Base-by-base conservation (phyloP, 2,113 vertebrate genomes). In the Ariopsis seemanni region DNA sequence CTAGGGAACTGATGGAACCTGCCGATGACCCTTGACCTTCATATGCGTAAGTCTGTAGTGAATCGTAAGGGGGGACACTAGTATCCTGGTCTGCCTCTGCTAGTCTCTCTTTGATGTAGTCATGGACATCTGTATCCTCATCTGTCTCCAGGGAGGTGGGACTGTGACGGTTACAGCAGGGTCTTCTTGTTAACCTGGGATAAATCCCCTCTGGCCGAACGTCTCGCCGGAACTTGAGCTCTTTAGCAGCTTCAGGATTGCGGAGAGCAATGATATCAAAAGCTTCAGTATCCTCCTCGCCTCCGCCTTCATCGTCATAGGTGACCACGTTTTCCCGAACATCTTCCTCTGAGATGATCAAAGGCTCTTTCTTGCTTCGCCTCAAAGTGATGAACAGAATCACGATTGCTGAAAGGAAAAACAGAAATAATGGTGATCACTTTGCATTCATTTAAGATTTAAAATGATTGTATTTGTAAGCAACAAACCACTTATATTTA, bases 221-320 rank as follows among this genome's bases (percentile, higher is more conserved):
- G 88, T 99, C 98, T 84, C 97, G 93, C 2, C 98, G 93, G 90
- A 97, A 97, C 89, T 96, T 97, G 48, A 99, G 94, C 91, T 99
- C 97, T 92, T 99, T 98, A 0, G 96, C 97, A 1, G 95, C 96
- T 0, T 96, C 94, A 0, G 97, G 97, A 79, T 97, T 97, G 63
- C 97, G 91, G 67, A 97, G 88, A 0, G 97, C 96, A 1, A 95
- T 94, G 90, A 97, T 97, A 91, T 97, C 98, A 53, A 99, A 99
- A 53, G 98, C 98, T 90, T 99, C 98, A 0, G 98, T 99, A 93
- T 99, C 98, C 89, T 98, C 97, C 92, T 99, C 98, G 1, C 98
- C 98, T 0, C 98, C 98, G 0, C 98, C 98, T 87, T 99, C 98
- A 0, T 99, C 98, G 2, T 99, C 98, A 0, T 99, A 99, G 6